Evolutionary conservation across 2,888 invertebrate species (phyloP), one percentile per base, ranked within the genome.

Genomic region (Nasonovia ribisnigri): DNA sequence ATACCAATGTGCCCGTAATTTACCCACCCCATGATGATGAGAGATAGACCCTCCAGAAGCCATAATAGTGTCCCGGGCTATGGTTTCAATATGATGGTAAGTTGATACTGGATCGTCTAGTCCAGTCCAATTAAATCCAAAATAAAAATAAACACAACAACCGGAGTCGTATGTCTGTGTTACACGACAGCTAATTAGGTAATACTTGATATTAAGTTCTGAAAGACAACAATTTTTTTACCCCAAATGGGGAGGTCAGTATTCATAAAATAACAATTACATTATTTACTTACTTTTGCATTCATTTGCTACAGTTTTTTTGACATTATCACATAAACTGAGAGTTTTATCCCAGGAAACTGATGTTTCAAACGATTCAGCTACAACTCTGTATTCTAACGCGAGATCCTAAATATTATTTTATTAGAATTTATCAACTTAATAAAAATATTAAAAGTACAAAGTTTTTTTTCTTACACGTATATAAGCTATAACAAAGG

Each of bases 331-430:
- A 95, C 99, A 99, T 77, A 99, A 96, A 36, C 97, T 96, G 54
- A 97, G 96, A 26, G 98, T 97, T 92, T 98, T 97, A 96, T 99
- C 98, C 99, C 99, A 99, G 2, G 99, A 98, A 3, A 99, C 99
- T 0, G 99, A 99, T 0, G 99, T 99, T 96, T 99, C 99, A 96
- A 99, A 99, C 0, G 99, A 99, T 96, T 99, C 99, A 0, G 99
- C 98, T 3, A 99, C 97, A 42, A 99, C 97, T 95, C 97, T 97
- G 96, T 97, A 98, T 93, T 98, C 98, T 95, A 99, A 96, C 0
- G 97, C 99, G 91, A 99, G 96, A 96, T 99, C 99, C 98, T 98
- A 96, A 96, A 94, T 94, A 94, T 94, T 84, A 42, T 24, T 11
- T 36, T 51, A 51, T 57, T 54, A 84, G 67, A 54, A 90, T 67